Percentiles rank a stretch among this genome's conserved stretches.
Evolutionary conservation across 2,888 invertebrate species (phyloP).

Genomic region (Dasypolia templi): DNA sequence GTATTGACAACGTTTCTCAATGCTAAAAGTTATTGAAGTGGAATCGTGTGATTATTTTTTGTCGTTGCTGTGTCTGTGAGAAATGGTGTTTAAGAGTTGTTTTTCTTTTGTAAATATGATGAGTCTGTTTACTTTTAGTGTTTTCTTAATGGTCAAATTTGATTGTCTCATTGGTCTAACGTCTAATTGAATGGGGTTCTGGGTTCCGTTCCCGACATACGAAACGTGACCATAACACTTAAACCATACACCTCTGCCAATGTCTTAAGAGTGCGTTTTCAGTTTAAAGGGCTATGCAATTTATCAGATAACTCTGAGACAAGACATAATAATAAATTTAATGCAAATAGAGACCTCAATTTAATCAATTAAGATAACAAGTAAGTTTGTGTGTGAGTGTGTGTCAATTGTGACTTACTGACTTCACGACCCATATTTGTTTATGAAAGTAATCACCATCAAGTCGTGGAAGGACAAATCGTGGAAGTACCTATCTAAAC

Average conservation of each 20-base stretch:
- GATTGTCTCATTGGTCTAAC: neutral
- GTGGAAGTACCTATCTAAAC: too few relatives aligned
- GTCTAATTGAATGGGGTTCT: neutral
- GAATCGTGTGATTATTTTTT: conserved; percentile 47
- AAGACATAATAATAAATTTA: too few relatives aligned
- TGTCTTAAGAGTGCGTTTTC: neutral
- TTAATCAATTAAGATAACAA: conserved; percentile 27
- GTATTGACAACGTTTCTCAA: conserved; percentile 60
- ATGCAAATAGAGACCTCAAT: conserved; percentile 13
- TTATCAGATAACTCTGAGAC: neutral
- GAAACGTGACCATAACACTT: neutral
- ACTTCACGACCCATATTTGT: conserved; percentile 15
- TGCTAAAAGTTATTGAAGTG: conserved; percentile 61
- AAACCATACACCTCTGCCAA: too few relatives aligned
- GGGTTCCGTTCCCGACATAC: neutral
- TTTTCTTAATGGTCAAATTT: neutral
- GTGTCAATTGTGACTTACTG: neutral
- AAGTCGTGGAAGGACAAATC: conserved; percentile 1
- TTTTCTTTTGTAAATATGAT: neutral
- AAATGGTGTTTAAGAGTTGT: conserved; percentile 3
- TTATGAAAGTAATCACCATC: conserved; percentile 5
- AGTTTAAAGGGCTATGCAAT: neutral
- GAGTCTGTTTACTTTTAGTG: neutral
- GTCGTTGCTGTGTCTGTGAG: conserved; percentile 6
- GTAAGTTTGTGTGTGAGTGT: neutral